Percentiles rank a stretch among this genome's conserved stretches.
Evolutionary conservation across 2,113 vertebrate genomes (phyloP).

Genomic region (Pycnonotus jocosus): DNA sequence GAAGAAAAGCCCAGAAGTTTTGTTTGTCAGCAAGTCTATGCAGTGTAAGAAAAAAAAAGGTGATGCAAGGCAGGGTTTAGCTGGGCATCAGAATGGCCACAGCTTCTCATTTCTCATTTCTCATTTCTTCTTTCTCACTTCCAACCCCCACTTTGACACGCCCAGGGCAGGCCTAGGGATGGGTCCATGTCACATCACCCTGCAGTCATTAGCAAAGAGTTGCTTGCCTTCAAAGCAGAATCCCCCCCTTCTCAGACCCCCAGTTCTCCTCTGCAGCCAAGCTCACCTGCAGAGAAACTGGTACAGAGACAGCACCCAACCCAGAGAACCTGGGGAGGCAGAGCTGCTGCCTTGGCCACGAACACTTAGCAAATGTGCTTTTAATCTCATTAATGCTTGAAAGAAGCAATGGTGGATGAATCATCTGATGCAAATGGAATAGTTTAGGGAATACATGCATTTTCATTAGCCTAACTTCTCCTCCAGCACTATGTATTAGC

Average conservation of each 20-base stretch:
- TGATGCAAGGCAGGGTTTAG: neutral
- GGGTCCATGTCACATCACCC: neutral
- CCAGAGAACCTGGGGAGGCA: neutral
- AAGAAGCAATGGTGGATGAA: constrained; percentile 30
- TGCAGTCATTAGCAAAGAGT: neutral
- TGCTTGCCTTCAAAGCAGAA: neutral
- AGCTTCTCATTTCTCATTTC: neutral
- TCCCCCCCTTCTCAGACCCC: no score
- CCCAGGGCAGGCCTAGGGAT: neutral
- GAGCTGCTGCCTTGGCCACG: neutral
- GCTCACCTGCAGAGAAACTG: neutral
- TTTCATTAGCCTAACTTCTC: constrained; percentile 60
- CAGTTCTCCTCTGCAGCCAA: neutral
- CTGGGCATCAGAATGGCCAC: neutral
- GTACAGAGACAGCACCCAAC: neutral
- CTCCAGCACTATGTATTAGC: constrained; percentile 16
- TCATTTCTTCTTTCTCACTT: neutral
- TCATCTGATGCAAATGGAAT: constrained; percentile 55
- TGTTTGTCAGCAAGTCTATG: neutral
- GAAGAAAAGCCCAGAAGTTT: neutral
- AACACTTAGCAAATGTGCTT: constrained; percentile 24
- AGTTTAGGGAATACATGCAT: constrained; percentile 51
- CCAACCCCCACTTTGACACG: neutral
- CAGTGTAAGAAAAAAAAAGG: neutral
- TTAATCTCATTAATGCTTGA: constrained; percentile 39